These are phyloP conservation scores for Aproaerema taeniolella DNA, from an alignment of 2,888 invertebrate species.

Conservation along the genomic window DNA sequence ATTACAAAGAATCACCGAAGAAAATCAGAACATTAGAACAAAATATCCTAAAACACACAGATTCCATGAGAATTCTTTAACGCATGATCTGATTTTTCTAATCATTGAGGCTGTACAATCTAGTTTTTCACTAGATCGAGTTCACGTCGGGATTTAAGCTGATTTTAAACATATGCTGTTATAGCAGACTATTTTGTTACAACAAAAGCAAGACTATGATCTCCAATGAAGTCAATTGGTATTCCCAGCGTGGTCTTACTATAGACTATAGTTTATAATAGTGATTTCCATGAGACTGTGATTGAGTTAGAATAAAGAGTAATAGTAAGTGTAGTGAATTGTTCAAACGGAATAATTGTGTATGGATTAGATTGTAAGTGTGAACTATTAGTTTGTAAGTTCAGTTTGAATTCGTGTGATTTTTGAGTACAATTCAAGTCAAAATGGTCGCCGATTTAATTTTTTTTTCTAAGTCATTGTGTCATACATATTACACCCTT, in stretches of 20 bases:
- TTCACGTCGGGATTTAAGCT: constrained; percentile 28
- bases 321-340: constrained; percentile 11
- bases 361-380: constrained; percentile 3
- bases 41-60: constrained; percentile 62
- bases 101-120: constrained; percentile 44
- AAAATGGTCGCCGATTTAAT: no score
- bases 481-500: no score
- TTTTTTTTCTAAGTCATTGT: no score
- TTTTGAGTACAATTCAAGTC: no score
- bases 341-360: constrained; percentile 4
- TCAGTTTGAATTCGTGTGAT: no score
- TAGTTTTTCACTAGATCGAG: constrained; percentile 37
- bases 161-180: constrained; percentile 5
- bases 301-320: constrained; percentile 43
- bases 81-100: constrained; percentile 33
- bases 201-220: constrained; percentile 6
- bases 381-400: constrained; percentile 5
- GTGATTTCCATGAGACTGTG: constrained; percentile 69
- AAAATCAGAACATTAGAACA: constrained; percentile 51
- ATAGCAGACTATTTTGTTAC: constrained; percentile 4
- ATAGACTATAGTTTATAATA: constrained; percentile 21
- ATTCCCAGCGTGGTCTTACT: constrained; percentile 40
- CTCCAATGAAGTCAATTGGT: constrained; percentile 18
- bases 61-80: constrained; percentile 68
- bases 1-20: constrained; percentile 44